Evolutionary conservation across 2,113 vertebrate genomes (phyloP), one percentile per base, ranked within the genome.

Genomic region (Pseudonaja textilis): DNA sequence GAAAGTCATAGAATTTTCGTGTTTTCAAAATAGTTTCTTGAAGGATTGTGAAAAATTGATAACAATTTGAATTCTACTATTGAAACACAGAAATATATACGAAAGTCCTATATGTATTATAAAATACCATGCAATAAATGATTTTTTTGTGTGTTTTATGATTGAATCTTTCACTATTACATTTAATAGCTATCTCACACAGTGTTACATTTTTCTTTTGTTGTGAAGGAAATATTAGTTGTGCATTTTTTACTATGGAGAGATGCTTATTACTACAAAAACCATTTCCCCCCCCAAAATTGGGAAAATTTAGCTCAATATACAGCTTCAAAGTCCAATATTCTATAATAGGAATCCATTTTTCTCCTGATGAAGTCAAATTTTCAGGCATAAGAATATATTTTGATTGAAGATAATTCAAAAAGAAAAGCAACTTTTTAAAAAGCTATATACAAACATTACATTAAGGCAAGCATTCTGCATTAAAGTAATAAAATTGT

Each of bases 261-360:
- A 93, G 86, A 93, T 92, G 81, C 47, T 10, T 93, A 96, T 92
- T 20, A 0, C 10, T 92, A 91, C n/a, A 91, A 88, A 91, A 81
- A 93, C 90, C 9, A 54, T 7, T 34, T 1, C 0, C 1, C 11
- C 26, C 23, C 52, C 1, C 5, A 8, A 81, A 81, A 39, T 39
- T 50, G 11, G 11, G 12, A 87, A 26, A n/a, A 59, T 29, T 50
- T 93, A 85, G 54, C 14, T 93, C 92, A 74, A 64, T n/a, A 91
- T 50, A 86, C 0, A 0, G 89, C 26, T 52, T 85, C 34, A 64
- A 42, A 54, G 74, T 92, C 16, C 26, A 57, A 29, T 8, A 0
- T 88, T 87, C 5, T 4, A 52, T n/a, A 3, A 9, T 23, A 87
- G 87, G 12, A 90, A 92, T 87, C 89, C 45, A 23, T 93, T 22